phyloP scores from a whole-genome alignment of 2,113 vertebrate genomes.

The Xiphophorus couchianus region DNA sequence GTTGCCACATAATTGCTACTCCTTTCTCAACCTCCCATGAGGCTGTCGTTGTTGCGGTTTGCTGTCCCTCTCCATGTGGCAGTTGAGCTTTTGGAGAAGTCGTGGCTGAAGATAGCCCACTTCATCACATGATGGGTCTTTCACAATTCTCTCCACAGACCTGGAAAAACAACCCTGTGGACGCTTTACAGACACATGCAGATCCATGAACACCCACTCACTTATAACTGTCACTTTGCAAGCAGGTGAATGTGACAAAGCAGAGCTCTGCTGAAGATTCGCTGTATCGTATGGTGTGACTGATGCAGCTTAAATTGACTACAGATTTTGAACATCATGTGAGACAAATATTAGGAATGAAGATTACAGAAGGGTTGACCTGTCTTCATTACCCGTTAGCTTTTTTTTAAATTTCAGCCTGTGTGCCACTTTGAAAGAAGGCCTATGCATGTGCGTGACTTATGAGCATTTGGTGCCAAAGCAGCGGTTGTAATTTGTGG shows the following conservation, averaged over 20 bases:
- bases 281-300: too few relatives aligned
- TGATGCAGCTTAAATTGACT: not conserved
- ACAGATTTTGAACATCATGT: not conserved
- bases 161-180: constrained; percentile 62
- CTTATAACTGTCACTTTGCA: constrained; percentile 15
- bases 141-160: constrained; percentile 54
- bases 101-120: constrained; percentile 65
- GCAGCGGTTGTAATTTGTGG: constrained; percentile 90
- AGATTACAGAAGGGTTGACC: constrained; percentile 17
- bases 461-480: constrained; percentile 82
- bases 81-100: constrained; percentile 80
- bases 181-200: not conserved
- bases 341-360: constrained; percentile 20
- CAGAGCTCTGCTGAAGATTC: constrained; percentile 36
- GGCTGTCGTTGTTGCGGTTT: constrained; percentile 58
- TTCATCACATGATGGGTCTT: constrained; percentile 71
- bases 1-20: constrained; percentile 69
- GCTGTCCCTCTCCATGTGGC: constrained; percentile 38
- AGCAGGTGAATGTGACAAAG: constrained; percentile 35
- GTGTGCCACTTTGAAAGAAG: constrained; percentile 37
- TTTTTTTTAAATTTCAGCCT: constrained; percentile 38
- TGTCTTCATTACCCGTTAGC: constrained; percentile 14
- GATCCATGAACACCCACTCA: not conserved
- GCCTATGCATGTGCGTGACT: constrained; percentile 84
- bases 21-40: constrained; percentile 62